phyloP scores from a whole-genome alignment of 2,888 invertebrate genomes.

The Brenthis ino region DNA sequence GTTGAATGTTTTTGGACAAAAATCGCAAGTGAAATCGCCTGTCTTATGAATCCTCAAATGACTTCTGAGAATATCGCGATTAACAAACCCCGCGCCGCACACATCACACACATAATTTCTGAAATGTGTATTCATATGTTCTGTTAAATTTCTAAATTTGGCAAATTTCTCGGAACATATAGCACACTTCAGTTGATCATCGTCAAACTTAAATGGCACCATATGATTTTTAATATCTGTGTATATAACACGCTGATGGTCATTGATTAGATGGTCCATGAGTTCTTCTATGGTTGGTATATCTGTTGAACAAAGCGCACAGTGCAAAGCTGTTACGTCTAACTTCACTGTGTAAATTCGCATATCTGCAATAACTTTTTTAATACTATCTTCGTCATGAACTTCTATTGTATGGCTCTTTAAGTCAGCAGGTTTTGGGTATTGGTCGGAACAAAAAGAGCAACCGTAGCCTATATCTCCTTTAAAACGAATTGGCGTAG shows the following conservation, averaged over 20 bases:
- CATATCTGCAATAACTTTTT: conserved; percentile 42
- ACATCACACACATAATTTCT: conserved; percentile 57
- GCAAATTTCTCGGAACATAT: conserved; percentile 45
- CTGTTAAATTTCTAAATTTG: conserved; percentile 47
- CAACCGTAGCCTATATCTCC: conserved; percentile 50
- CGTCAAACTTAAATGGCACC: conserved; percentile 56
- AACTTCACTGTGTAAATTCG: conserved; percentile 50
- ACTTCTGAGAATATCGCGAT: conserved; percentile 37
- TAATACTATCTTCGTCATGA: conserved; percentile 48
- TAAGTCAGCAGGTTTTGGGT: conserved; percentile 46
- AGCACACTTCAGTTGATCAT: conserved; percentile 48
- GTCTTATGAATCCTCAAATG: conserved; percentile 43
- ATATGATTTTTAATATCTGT: conserved; percentile 54
- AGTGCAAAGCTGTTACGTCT: conserved; percentile 57
- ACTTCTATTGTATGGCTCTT: conserved; percentile 50
- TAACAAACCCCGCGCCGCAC: conserved; percentile 56
- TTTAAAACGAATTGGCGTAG: conserved; percentile 52
- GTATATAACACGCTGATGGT: conserved; percentile 49
- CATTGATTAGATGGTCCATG: conserved; percentile 48
- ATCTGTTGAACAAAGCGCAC: conserved; percentile 49
- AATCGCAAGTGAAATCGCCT: conserved; percentile 44
- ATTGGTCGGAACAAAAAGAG: conserved; percentile 50
- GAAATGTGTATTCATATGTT: conserved; percentile 64
- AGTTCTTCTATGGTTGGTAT: conserved; percentile 48
- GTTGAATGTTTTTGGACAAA: conserved; percentile 45